phyloP scores from a whole-genome alignment of 2,113 vertebrate genomes.

The Stercorarius parasiticus region DNA sequence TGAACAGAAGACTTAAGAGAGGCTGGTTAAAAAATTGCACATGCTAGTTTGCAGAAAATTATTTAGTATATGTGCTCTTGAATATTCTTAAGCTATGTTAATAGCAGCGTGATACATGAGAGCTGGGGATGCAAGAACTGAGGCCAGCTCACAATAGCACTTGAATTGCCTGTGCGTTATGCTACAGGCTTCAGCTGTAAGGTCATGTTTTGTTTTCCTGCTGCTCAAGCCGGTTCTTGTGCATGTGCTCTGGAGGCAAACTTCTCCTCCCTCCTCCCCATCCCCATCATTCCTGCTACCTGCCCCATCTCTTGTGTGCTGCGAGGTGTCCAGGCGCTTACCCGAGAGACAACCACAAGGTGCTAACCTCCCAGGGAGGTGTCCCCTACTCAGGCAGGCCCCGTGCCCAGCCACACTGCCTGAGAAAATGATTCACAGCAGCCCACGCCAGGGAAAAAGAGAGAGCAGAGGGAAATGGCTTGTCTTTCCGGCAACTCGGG shows the following conservation, averaged over 20 bases:
- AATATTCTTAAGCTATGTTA: not conserved
- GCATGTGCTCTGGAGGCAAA: fast-evolving
- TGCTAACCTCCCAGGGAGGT: not conserved
- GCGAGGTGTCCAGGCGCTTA: not conserved
- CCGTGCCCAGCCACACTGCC: fast-evolving
- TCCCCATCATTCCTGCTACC: not conserved
- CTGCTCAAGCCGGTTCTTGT: not conserved
- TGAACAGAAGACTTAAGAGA: not conserved
- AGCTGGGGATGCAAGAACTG: not conserved
- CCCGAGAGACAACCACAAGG: not conserved
- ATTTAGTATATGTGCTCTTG: not conserved
- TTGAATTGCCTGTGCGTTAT: not conserved
- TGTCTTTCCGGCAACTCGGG: not conserved
- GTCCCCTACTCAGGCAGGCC: not conserved
- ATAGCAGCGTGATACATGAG: not conserved
- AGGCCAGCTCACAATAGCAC: not conserved
- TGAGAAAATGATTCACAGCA: not conserved
- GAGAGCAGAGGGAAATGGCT: not conserved
- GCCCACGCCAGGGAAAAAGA: not conserved
- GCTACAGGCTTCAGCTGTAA: not conserved
- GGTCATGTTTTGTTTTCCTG: not conserved
- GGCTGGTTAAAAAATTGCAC: not conserved
- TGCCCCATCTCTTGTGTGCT: not conserved
- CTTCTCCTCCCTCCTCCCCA: not conserved
- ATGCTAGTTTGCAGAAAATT: not conserved